Conservation (phyloP, 2,888 invertebrate species). For the Catocala nupta region DNA sequence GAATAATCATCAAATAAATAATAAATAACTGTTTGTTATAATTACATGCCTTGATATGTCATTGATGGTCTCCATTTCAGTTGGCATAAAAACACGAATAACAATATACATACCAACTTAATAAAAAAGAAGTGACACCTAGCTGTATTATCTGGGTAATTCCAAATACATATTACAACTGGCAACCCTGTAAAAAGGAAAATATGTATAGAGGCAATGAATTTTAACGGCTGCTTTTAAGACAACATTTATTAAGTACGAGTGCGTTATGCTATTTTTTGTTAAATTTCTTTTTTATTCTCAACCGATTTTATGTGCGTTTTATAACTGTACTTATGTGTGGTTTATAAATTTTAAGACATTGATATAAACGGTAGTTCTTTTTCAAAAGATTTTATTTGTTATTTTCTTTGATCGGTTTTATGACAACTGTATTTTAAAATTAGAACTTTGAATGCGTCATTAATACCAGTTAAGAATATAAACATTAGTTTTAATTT, state of each 20-base stretch:
- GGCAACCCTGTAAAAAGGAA: constrained; percentile 58
- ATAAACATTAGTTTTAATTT: background rate
- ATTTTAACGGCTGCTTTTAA: constrained; percentile 74
- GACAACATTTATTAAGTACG: constrained; percentile 59
- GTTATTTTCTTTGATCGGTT: background rate
- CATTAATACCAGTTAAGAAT: background rate
- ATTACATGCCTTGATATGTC: too few species aligned
- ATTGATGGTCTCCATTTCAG: too few species aligned
- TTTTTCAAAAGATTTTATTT: background rate
- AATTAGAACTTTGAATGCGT: background rate
- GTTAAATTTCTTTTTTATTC: constrained; percentile 59
- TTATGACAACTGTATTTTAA: constrained; percentile 4
- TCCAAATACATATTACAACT: constrained; percentile 17
- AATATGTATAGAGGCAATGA: constrained; percentile 75
- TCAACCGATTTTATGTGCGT: constrained; percentile 57
- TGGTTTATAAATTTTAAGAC: constrained; percentile 33
- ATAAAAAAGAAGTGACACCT: too few species aligned
- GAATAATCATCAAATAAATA: too few species aligned
- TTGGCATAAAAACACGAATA: too few species aligned
- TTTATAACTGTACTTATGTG: constrained; percentile 47
- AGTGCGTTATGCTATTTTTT: constrained; percentile 53
- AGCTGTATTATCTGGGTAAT: constrained; percentile 3
- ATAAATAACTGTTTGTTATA: too few species aligned
- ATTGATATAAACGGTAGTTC: background rate
- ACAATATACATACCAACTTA: too few species aligned